Evolutionary conservation across 2,113 vertebrate genomes (phyloP).

Genomic region (Cettia cetti): DNA sequence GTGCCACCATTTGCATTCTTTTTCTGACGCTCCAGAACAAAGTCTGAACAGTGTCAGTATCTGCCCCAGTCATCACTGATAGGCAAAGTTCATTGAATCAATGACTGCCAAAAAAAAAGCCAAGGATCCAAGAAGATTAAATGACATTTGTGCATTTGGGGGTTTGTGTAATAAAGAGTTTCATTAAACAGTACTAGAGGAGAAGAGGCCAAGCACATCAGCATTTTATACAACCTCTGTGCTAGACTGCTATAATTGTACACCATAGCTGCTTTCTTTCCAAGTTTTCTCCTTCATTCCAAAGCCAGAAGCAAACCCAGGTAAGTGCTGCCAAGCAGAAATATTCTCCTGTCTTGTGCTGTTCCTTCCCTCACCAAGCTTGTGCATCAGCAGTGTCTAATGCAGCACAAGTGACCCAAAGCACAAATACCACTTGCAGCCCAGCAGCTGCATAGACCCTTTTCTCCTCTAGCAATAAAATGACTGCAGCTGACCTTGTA

Average conservation of each 20-base stretch:
- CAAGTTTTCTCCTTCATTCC: background rate
- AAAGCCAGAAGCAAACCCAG: background rate
- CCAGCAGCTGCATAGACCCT: background rate
- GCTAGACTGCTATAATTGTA: background rate
- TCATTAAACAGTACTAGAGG: background rate
- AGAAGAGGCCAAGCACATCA: background rate
- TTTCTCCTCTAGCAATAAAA: background rate
- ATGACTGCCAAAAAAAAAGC: background rate
- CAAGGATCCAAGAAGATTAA: background rate
- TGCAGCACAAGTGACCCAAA: background rate
- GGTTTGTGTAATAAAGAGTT: background rate
- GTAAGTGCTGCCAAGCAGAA: background rate
- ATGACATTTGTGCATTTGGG: background rate
- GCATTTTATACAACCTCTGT: background rate
- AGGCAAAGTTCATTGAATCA: background rate
- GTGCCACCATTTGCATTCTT: background rate
- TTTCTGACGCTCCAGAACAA: background rate
- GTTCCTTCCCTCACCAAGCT: background rate
- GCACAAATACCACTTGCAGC: background rate
- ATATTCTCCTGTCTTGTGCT: background rate
- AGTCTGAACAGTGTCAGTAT: background rate
- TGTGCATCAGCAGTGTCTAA: background rate
- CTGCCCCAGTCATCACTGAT: background rate
- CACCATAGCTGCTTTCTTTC: background rate
- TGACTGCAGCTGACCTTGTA: background rate